These are phyloP conservation scores for Thysanoteuthis rhombus DNA, from an alignment of 2,888 invertebrate species.

Conservation along the genomic window DNA sequence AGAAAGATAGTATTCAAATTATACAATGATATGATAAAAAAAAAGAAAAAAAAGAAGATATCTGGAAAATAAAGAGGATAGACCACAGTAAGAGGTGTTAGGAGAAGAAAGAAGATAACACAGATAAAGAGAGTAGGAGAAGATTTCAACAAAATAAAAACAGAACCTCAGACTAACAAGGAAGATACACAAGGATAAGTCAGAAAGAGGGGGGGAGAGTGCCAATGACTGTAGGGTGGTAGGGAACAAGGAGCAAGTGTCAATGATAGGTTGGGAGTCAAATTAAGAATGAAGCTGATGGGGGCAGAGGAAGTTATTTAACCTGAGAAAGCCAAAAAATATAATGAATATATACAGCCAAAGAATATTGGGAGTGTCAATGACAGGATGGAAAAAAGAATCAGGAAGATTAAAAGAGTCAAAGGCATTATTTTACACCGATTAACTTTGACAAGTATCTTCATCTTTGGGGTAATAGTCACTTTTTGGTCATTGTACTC, in stretches of 20 bases:
- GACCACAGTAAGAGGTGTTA: not conserved
- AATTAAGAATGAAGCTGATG: not conserved
- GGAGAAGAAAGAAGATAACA: not conserved
- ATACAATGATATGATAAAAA: not conserved
- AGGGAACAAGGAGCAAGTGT: not conserved
- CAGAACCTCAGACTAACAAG: too few species aligned
- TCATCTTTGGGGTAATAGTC: too few species aligned
- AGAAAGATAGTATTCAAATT: not conserved
- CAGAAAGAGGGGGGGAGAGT: too few species aligned
- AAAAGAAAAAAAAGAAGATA: not conserved
- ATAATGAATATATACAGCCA: not conserved
- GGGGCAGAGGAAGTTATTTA: not conserved
- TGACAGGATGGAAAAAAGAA: too few species aligned
- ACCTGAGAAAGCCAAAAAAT: not conserved
- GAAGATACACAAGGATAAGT: too few species aligned
- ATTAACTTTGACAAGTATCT: too few species aligned
- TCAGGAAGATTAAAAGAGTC: too few species aligned
- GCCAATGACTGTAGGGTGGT: not conserved
- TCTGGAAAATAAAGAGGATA: too few species aligned
- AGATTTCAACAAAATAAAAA: too few species aligned
- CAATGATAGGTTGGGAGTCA: accelerated
- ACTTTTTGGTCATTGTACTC: too few species aligned
- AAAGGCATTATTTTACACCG: too few species aligned
- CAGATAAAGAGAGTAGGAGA: not conserved
- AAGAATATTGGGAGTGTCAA: too few species aligned